A percentile compares a stretch with the other conserved stretches of the same genome.
These are phyloP conservation scores for Panzeria rudis DNA, from an alignment of 2,888 invertebrate genomes.

Conservation along the genomic window DNA sequence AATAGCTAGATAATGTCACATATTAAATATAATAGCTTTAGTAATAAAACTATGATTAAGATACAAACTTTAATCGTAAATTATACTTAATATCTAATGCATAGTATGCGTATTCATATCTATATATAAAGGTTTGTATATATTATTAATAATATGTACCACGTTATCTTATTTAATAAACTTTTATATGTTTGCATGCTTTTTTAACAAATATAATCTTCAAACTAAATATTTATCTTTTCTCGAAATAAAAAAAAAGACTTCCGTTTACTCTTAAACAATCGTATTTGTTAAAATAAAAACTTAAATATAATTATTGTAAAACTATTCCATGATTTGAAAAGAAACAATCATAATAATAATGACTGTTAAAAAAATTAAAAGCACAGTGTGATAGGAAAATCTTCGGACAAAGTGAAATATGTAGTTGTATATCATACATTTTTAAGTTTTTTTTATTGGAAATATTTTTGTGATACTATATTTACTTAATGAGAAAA, in stretches of 20 bases:
- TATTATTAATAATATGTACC: neutral
- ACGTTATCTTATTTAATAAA: conserved; percentile 42
- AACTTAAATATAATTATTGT: conserved; percentile 7
- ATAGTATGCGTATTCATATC: neutral
- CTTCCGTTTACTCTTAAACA: conserved; percentile 20
- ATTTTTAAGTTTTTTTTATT: neutral
- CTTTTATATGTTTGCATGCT: conserved; percentile 36
- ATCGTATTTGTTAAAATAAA: conserved; percentile 7
- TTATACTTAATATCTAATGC: conserved; percentile 2
- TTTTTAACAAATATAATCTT: conserved; percentile 6
- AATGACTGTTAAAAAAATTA: neutral
- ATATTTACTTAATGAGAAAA: neutral
- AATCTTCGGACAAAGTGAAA: neutral
- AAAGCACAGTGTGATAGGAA: neutral
- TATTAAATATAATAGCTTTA: neutral
- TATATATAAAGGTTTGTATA: neutral
- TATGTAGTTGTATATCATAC: neutral
- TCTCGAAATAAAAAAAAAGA: neutral
- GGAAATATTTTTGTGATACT: neutral
- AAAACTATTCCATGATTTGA: neutral
- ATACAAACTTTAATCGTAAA: neutral
- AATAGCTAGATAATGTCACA: neutral
- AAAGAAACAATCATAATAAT: neutral
- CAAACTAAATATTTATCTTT: conserved; percentile 7
- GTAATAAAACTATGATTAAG: conserved; percentile 10